Base-by-base conservation (phyloP, 2,888 invertebrate genomes). In the Diaprepes abbreviatus region DNA sequence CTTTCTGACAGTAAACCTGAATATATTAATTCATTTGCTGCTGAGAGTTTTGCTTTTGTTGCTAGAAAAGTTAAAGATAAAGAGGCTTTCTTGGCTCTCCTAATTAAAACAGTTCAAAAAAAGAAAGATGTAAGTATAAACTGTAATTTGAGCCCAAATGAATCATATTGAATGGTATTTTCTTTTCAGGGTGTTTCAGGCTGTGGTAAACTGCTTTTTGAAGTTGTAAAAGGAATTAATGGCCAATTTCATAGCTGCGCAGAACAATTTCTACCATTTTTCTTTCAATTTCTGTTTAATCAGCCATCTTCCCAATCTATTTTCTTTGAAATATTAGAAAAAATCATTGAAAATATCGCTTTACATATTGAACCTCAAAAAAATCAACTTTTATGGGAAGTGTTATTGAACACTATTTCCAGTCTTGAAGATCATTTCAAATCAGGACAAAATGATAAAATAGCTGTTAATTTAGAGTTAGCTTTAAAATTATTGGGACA, bases 11-110 rank as follows among this genome's bases (percentile, higher is more conserved):
- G 87, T n/a, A 90, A 91, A 77, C 93, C 94, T 19, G 89, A 90
- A 71, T 95, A 96, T 80, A 91, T 98, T 17, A 92, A 93, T 75
- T 93, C 93, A 79, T 98, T 98, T 88, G 96, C 97, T 3, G 95
- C 96, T 0, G 97, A 98, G 85, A 94, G 96, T 83, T 97, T 98
- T 87, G 93, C 97, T 0, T 98, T 96, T 86, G 92, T 98, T 1
- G 93, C 96, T 2, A 87, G 97, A 74, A 95, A 95, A 87, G 91
- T 95, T 9, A 91, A 90, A 75, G 93, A 96, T 77, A 92, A 91
- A 77, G 88, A 89, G 28, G 88, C 88, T 57, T 92, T 97, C 81
- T 83, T 96, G 38, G 86, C 87, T 48, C 86, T 92, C 45, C 83
- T 96, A 38, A 83, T 96, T 35, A 86, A 86, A 74, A 89, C 90